A percentile compares a stretch with the other conserved stretches of the same genome.
Conservation (phyloP, 2,888 invertebrate species). For the Julus scandinavius region DNA sequence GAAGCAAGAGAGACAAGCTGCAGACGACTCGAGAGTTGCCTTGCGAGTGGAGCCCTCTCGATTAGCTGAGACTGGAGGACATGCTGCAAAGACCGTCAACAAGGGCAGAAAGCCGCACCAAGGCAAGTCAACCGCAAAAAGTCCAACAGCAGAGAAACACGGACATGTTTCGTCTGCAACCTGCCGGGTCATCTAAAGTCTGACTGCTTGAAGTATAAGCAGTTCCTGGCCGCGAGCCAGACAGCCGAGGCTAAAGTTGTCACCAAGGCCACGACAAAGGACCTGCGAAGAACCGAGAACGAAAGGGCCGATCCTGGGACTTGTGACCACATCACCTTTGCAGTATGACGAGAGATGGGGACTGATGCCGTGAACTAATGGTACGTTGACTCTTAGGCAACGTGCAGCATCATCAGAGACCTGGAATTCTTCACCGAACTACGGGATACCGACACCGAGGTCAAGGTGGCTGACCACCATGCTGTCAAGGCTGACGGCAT, state of each 20-base stretch:
- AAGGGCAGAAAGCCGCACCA: neutral
- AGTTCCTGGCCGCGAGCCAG: neutral
- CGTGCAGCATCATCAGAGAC: neutral
- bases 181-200: neutral
- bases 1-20: neutral
- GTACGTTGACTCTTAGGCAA: neutral
- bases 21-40: neutral
- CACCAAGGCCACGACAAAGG: neutral
- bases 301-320: too few relatives aligned
- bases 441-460: neutral
- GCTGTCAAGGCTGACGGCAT: neutral
- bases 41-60: neutral
- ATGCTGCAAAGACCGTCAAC: neutral
- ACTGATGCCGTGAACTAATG: neutral
- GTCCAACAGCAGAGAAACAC: neutral
- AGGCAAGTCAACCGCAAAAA: too few relatives aligned
- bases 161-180: neutral
- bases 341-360: neutral
- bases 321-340: neutral
- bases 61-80: neutral
- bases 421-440: neutral
- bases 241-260: neutral
- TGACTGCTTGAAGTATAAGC: neutral
- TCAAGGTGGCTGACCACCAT: neutral
- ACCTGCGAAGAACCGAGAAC: too few relatives aligned